Evolutionary conservation across 2,113 vertebrate species (phyloP).

Genomic region (Phalacrocorax pelagicus): DNA sequence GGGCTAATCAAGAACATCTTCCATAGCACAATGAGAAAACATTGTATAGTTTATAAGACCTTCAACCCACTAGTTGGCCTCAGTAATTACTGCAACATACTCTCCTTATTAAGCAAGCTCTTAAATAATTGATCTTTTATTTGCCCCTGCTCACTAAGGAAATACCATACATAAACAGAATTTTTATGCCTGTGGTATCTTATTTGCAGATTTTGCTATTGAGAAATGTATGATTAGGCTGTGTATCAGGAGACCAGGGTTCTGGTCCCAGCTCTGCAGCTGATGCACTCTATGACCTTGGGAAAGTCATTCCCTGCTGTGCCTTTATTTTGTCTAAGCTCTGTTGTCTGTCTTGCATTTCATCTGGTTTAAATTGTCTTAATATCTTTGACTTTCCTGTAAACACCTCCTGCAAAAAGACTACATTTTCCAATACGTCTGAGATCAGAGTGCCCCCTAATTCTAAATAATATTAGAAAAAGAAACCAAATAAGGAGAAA

Average conservation of each 20-base stretch:
- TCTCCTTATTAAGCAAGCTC: slow-evolving; percentile 49
- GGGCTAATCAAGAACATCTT: slow-evolving; percentile 40
- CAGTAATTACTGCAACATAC: slow-evolving; percentile 59
- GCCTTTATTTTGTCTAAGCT: not conserved
- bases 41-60: slow-evolving; percentile 38
- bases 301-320: not conserved
- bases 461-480: not conserved
- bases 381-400: not conserved
- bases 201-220: slow-evolving; percentile 59
- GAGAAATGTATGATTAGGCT: slow-evolving; percentile 28
- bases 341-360: not conserved
- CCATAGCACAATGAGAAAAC: slow-evolving; percentile 1
- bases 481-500: not conserved
- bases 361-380: not conserved
- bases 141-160: slow-evolving; percentile 42
- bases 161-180: slow-evolving; percentile 37
- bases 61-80: slow-evolving; percentile 40
- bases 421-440: not conserved
- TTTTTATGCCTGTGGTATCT: slow-evolving; percentile 29
- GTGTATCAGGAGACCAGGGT: not conserved
- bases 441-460: not conserved
- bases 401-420: not conserved
- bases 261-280: not conserved
- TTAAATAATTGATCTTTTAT: slow-evolving; percentile 46
- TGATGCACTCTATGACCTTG: not conserved